Evolutionary conservation across 92 coral and sea anemone genomes (phyloP), one percentile per base, ranked within the genome.

Genomic region (Paragorgia papillata): DNA sequence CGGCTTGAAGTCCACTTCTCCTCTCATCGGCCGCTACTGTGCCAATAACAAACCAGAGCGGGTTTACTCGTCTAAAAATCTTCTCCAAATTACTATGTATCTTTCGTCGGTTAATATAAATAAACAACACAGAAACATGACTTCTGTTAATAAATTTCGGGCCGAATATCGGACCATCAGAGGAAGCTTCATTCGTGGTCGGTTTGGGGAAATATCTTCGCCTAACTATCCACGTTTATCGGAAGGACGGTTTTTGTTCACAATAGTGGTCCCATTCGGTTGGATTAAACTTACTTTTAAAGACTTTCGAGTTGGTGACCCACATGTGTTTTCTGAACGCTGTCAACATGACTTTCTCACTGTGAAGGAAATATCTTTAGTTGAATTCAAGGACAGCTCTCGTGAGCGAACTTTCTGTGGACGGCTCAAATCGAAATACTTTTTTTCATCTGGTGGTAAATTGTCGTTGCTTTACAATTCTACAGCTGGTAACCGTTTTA

Each of bases 1-100:
- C 66, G 99, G 99, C 3, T 27, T 80, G 12, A 66, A 75, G 46
- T 69, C 66, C 29, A 86, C 88, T 35, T 92, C 99, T 6, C 85
- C 95, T n/a, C 62, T 91, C 2, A 86, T 95, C 40, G 99, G 97
- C 15, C 91, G 91, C 34, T 95, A 78, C 82, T 95, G 99, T 57
- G 95, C 97, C 0, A 90, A 88, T 58, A 85, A 66, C 29, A 63
- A 79, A 59, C 99, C 99, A 0, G 82, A 85, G 64, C 74, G 48
- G 20, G 85, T 95, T 12, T 95, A 82, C 80, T 95, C 99, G 12
- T 86, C 96, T 7, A 57, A 79, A 25, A 88, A 87, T 49, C 75
- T 39, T 10, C 74, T 95, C 7, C 88, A 95, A 89, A 75, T 95
- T 69, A 86, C 83, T 26, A 91, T 86, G 64, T 54, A 48, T 28